Base-by-base conservation (phyloP, 2,888 invertebrate genomes). In the Drosophila acutilabella region DNA sequence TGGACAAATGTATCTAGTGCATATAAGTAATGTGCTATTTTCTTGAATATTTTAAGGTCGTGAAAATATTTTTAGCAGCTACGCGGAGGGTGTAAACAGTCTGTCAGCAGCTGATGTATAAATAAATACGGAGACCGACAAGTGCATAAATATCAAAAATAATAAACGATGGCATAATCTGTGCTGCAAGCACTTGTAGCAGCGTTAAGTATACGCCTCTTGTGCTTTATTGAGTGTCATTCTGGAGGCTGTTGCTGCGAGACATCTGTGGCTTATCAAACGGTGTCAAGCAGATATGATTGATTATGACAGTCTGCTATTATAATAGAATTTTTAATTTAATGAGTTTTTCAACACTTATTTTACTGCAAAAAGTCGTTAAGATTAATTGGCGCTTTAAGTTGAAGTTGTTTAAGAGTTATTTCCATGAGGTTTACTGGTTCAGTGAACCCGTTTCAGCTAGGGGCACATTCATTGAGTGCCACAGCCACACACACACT, bases 91-190 rank as follows among this genome's bases (percentile, higher is more conserved):
- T 50, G 33, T 45, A n/a, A 44, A 54, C 61, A 36, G 62, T 33
- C 73, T 58, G 87, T 66, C 67, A 61, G 59, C 48, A 45, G 45
- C 57, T 51, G 48, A 61, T 61, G 62, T 74, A 74, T 72, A 84
- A 81, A 83, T 87, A 88, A 87, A 83, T 73, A 87, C 41, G 23
- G 44, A 61, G 47, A 45, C 52, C 41, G 67, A 61, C 71, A 74
- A 75, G 65, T 89, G 81, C 69, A 87, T 68, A 74, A 87, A 89
- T 78, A 87, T 57, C 54, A 26, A n/a, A 23, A 36, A 57, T 48
- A 69, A 87, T 87, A 83, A 87, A 89, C 78, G 85, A 78, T 88
- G 70, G 62, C 85, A 64, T 64, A 70, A 77, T 58, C 66, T 41
- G 48, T 47, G 40, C 14, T 38, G 45, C 54, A 36, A 40, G 54